Conservation (phyloP, 2,113 vertebrate genomes). For the Nycticebus coucang region DNA sequence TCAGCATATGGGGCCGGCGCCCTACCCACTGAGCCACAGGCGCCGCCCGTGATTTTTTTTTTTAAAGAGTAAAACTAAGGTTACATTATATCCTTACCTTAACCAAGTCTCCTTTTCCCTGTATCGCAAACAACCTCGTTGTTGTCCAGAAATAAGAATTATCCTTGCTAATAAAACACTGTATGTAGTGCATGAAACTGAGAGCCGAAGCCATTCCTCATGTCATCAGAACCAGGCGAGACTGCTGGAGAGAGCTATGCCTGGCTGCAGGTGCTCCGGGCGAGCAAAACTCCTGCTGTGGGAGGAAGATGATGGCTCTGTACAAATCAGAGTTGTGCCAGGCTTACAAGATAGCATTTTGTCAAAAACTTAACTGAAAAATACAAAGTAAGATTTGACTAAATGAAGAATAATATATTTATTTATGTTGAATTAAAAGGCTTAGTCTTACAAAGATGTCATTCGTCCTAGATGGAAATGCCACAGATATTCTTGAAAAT, state of each 20-base stretch:
- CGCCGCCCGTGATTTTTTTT: too few relatives aligned
- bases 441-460: neutral
- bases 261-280: fast-evolving
- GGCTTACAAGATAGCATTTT: fast-evolving
- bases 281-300: fast-evolving
- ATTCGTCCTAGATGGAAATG: neutral
- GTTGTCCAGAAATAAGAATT: neutral
- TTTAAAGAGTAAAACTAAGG: neutral
- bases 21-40: too few relatives aligned
- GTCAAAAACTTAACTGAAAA: neutral
- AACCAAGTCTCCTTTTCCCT: neutral
- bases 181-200: neutral
- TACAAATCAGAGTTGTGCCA: neutral
- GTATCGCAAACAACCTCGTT: neutral
- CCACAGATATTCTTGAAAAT: neutral
- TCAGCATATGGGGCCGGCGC: too few relatives aligned
- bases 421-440: neutral
- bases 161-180: too few relatives aligned
- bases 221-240: fast-evolving
- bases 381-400: neutral
- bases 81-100: neutral
- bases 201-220: fast-evolving
- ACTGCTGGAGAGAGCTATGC: neutral
- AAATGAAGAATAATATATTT: neutral
- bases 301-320: fast-evolving